Evolutionary conservation across 1,140 invertebrate genomes (phyloP), one percentile per base, ranked within the genome.

Genomic region (Plodia interpunctella): DNA sequence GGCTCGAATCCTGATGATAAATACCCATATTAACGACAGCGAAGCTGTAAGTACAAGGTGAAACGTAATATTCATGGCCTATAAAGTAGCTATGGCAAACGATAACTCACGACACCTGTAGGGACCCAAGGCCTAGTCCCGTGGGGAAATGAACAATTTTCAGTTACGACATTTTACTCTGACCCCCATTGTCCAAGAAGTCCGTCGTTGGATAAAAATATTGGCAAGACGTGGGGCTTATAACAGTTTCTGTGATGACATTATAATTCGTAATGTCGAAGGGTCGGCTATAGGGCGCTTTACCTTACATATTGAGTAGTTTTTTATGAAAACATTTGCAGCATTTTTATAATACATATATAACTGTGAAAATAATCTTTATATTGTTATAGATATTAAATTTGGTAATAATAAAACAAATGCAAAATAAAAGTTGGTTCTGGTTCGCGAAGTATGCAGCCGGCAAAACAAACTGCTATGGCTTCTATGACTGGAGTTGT

Each of bases 31-130:
- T 44, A 44, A 44, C 10, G 38, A 13, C 38, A 17, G 13, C 15
- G 15, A n/a, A 44, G 38, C 5, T 44, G 38, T 44, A 44, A 44
- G 38, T 44, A 44, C 38, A 44, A 15, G 13, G 38, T 44, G 10
- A 15, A 44, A 28, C 61, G 60, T 56, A 58, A 72, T 68, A 55
- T 68, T 74, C 70, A 72, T 68, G 66, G 62, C 65, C 68, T 74
- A 74, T 80, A 80, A 79, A 76, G 72, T 63, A 20, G 49, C 13
- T 76, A 66, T 74, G 71, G 51, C 55, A 60, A 50, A 63, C 66
- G 38, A 79, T 81, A 81, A 79, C 68, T 81, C 74, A 78, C 67
- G 66, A 72, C 78, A 81, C 76, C 78, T 81, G 78, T n/a, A 44
- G 38, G 38, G 38, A 15, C 67, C 59, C 70, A 67, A 64, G 69